Base-by-base conservation (phyloP, 2,888 invertebrate species). In the Odontomyia ornata region DNA sequence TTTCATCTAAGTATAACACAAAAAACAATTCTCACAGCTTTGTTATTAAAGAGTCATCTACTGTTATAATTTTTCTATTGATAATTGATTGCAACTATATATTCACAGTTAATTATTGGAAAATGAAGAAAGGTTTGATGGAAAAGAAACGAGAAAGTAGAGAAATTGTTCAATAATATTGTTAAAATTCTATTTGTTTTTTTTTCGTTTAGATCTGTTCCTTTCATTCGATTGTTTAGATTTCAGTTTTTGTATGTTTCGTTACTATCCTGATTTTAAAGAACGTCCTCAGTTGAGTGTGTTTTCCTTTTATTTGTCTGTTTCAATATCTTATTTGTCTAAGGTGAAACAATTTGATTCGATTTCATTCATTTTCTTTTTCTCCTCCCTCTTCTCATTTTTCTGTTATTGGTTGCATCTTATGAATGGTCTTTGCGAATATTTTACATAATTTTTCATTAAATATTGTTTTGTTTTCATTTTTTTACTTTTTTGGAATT, bases 311-410 rank as follows among this genome's bases (percentile, higher is more conserved):
- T 47, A 62, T 64, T 46, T 65, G 64, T 75, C 21, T 62, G 46
- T 13, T 60, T 75, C 52, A 52, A 52, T 52, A 9, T 52, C 15
- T 52, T 47, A 64, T 75, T 75, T 64, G 56, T 64, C 75, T 75
- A 75, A 46, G 75, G 64, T 21, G 62, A 57, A 75, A 75, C 75
- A 75, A 65, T 64, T 75, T 75, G 46, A 75, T 75, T 75, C 60
- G 73, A 56, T 52, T 60, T 23, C 30, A 23, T 36, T 56, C n/a
- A 30, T 11, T 15, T 64, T 69, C 13, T 46, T 13, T 18, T 5
- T 36, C 36, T 36, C 9, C 3, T 36, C n/a, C n/a, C n/a, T 36
- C 36, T 36, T 36, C n/a, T 13, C 23, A 25, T 21, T n/a, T n/a
- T n/a, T n/a, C 36, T 36, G 52, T 36, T 30, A n/a, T 69, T 69